A percentile compares a stretch with the other conserved stretches of the same genome.
These are phyloP conservation scores for Semotilus atromaculatus DNA, from an alignment of 2,797 vertebrate genomes.

Conservation along the genomic window DNA sequence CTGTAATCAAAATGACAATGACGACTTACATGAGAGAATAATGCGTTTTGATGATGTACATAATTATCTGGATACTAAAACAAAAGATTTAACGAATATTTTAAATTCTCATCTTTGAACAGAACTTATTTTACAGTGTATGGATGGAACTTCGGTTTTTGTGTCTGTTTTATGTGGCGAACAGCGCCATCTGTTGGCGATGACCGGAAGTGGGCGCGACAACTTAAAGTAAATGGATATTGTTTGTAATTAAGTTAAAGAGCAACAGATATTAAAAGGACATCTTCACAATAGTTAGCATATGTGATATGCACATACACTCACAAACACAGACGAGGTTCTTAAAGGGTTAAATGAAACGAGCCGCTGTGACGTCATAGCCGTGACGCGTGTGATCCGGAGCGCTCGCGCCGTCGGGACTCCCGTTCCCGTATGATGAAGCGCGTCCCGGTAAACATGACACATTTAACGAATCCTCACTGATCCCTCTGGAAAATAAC, in stretches of 20 bases:
- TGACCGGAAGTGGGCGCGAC: background rate
- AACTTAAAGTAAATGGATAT: background rate
- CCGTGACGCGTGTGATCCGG: background rate
- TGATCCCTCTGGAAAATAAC: background rate
- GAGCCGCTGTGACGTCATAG: constrained; percentile 1
- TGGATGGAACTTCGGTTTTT: background rate
- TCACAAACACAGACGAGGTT: background rate
- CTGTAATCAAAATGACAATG: no score
- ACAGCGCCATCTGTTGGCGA: constrained; percentile 15
- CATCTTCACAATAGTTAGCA: background rate
- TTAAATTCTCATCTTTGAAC: background rate
- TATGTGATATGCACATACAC: background rate
- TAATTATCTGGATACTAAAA: background rate
- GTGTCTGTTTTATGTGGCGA: background rate
- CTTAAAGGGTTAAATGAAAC: background rate
- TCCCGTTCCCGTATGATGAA: constrained; percentile 14
- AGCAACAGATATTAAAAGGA: background rate
- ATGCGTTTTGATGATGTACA: background rate
- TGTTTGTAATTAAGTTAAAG: background rate
- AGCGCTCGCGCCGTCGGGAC: constrained; percentile 24
- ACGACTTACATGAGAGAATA: no score
- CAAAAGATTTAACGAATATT: no score
- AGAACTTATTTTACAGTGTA: background rate
- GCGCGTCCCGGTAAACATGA: constrained; percentile 21
- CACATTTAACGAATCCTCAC: background rate